Percentiles rank a stretch among this genome's conserved stretches.
Conservation (phyloP, 2,888 invertebrate species). For the Cistogaster globosa region DNA sequence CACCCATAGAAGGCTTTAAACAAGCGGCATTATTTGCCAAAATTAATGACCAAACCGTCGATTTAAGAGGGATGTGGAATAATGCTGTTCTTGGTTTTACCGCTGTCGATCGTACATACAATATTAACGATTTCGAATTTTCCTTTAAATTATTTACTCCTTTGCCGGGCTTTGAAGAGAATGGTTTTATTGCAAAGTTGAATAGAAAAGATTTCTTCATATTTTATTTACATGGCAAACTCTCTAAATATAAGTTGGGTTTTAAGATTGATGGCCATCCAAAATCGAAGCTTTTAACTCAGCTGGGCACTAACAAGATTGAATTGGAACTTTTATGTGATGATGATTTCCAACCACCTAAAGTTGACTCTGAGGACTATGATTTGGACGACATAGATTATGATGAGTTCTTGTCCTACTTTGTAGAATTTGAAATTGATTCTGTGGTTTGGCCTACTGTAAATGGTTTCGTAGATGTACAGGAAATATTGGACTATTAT, state of each 20-base stretch:
- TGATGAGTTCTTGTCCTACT: slow-evolving; percentile 83
- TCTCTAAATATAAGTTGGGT: slow-evolving; percentile 87
- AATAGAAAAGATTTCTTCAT: slow-evolving; percentile 87
- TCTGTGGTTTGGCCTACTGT: slow-evolving; percentile 85
- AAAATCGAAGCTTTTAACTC: slow-evolving; percentile 80
- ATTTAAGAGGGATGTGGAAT: slow-evolving; percentile 90
- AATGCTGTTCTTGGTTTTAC: slow-evolving; percentile 89
- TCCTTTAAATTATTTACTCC: slow-evolving; percentile 91
- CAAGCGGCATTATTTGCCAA: slow-evolving; percentile 88
- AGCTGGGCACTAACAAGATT: slow-evolving; percentile 78
- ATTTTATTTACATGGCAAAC: slow-evolving; percentile 87
- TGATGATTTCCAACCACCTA: slow-evolving; percentile 79
- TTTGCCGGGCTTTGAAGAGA: slow-evolving; percentile 90
- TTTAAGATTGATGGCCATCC: slow-evolving; percentile 79
- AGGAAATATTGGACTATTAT: slow-evolving; percentile 84
- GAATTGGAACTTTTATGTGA: slow-evolving; percentile 80
- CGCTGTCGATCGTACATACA: slow-evolving; percentile 87
- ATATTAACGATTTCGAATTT: slow-evolving; percentile 89
- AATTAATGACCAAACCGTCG: slow-evolving; percentile 87
- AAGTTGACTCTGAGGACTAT: slow-evolving; percentile 74
- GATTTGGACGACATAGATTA: slow-evolving; percentile 82
- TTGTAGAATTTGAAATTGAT: slow-evolving; percentile 85
- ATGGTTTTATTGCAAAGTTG: slow-evolving; percentile 88
- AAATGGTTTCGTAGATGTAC: slow-evolving; percentile 84
- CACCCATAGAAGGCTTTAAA: slow-evolving; percentile 89